phyloP scores from a whole-genome alignment of 2,797 vertebrate genomes.

The Echeneis naucrates region DNA sequence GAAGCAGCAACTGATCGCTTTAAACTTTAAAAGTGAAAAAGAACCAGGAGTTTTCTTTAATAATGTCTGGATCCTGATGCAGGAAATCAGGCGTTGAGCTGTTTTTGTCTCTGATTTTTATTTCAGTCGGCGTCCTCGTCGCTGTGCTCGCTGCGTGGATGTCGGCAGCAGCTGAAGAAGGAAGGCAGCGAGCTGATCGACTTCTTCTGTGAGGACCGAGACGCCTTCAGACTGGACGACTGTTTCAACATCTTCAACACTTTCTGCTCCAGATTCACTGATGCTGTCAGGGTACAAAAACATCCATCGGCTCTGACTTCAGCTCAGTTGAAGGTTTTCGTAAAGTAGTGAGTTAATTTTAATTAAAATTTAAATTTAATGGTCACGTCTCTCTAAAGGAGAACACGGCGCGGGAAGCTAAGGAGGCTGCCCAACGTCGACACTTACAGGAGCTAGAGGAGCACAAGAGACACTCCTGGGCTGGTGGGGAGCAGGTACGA shows the following conservation, averaged over 20 bases:
- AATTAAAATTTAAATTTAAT: too few species aligned
- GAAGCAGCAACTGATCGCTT: neutral
- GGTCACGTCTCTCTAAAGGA: conserved; percentile 80
- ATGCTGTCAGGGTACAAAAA: conserved; percentile 87
- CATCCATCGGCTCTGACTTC: too few species aligned
- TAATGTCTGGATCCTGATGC: too few species aligned
- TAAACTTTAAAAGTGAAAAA: too few species aligned
- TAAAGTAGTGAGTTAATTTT: neutral
- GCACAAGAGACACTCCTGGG: conserved; percentile 89
- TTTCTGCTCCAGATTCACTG: conserved; percentile 90
- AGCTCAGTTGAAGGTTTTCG: neutral
- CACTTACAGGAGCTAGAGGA: conserved; percentile 86
- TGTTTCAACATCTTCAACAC: conserved; percentile 91
- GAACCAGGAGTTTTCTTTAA: too few species aligned
- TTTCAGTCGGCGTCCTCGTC: conserved; percentile 43
- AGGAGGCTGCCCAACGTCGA: conserved; percentile 83
- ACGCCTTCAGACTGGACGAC: conserved; percentile 91
- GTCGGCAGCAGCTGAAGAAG: conserved; percentile 80
- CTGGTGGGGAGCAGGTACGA: conserved; percentile 81
- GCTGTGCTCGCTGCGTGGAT: conserved; percentile 82
- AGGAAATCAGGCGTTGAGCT: too few species aligned
- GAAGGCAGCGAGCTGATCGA: conserved; percentile 89
- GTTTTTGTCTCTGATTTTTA: too few species aligned
- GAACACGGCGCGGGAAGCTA: conserved; percentile 86
- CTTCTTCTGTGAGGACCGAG: conserved; percentile 95